Evolutionary conservation across 2,888 invertebrate species (phyloP), one percentile per base, ranked within the genome.

Genomic region (Labia minor): DNA sequence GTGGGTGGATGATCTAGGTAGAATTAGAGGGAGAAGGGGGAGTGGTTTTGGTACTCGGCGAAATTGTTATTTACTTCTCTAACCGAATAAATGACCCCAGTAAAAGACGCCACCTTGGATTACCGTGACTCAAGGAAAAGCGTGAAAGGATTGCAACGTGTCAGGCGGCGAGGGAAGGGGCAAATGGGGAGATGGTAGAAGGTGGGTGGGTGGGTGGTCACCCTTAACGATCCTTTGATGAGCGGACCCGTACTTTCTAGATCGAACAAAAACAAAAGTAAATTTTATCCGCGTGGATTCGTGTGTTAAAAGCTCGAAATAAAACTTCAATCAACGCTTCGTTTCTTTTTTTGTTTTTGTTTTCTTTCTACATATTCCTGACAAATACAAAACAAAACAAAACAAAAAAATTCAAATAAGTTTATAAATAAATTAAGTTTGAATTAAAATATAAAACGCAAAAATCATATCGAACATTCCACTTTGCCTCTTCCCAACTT

Each of bases 31-130:
- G 49, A 4, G 49, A 3, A 26, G 49, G 49, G n/a, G n/a, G 49
- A 14, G 16, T n/a, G 49, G 14, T 2, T 4, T 11, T n/a, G 49
- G n/a, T 49, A 3, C 49, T n/a, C n/a, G n/a, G 14, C n/a, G n/a
- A 49, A 49, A 49, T 49, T 49, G 49, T 49, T 49, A 49, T 49
- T 49, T 49, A 49, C 49, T 49, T 49, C 49, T 49, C 49, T 49
- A 49, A 49, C 49, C n/a, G n/a, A 14, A 49, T 49, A 49, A 16
- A 49, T 49, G 49, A 49, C 49, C 49, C 49, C 14, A 14, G 49
- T 16, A 49, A 49, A 49, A 49, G 49, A 49, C 49, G 49, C 49
- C 49, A 49, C 49, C 49, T 49, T 49, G 49, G 49, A 49, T 49
- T 49, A 49, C 14, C 6, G 49, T 26, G 26, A 26, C 26, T 26